Conservation (phyloP, 2,797 vertebrate genomes). For the Amazonetta brasiliensis region DNA sequence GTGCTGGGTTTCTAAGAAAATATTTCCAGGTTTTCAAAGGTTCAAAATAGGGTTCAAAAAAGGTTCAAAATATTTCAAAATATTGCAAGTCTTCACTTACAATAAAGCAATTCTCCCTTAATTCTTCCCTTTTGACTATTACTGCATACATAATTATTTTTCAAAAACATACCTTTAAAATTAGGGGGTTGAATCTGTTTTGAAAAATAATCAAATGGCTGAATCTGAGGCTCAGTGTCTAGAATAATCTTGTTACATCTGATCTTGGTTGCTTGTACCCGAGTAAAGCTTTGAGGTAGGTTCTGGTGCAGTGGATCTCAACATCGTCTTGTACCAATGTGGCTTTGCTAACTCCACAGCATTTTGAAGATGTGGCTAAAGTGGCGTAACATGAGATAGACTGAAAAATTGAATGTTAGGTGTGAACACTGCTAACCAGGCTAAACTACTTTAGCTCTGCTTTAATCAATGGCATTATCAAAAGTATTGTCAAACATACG, state of each 20-base stretch:
- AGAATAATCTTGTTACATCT: background rate
- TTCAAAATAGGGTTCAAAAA: background rate
- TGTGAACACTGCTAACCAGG: background rate
- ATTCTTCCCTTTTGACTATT: background rate
- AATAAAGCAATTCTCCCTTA: background rate
- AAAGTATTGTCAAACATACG: accelerated
- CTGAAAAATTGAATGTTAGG: background rate
- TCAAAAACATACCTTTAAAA: background rate
- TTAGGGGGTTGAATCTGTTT: background rate
- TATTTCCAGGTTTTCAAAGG: background rate
- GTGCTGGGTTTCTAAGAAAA: background rate
- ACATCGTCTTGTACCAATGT: accelerated
- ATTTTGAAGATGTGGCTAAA: background rate
- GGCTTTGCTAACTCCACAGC: background rate
- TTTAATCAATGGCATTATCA: background rate
- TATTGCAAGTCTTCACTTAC: background rate
- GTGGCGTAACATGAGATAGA: background rate
- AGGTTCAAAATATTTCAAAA: background rate
- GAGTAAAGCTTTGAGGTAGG: background rate
- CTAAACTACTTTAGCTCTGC: background rate
- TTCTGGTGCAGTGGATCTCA: background rate
- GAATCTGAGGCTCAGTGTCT: background rate
- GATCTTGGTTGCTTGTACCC: background rate
- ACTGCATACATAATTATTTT: accelerated
- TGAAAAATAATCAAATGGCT: background rate